Conservation (phyloP, 2,888 invertebrate genomes). For the Balanococcus diminutus region DNA sequence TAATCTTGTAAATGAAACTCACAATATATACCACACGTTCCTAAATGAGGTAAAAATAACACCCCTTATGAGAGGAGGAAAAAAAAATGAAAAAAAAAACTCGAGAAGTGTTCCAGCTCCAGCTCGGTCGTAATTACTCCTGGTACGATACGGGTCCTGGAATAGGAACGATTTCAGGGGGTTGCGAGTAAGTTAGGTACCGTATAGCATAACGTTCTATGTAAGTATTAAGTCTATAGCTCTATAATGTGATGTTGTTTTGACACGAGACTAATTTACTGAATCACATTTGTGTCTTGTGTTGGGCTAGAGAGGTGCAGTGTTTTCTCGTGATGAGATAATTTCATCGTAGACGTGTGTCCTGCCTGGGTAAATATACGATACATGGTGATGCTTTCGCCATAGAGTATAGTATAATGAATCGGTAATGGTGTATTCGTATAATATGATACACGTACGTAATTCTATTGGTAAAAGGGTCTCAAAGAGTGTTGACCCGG, state of each 20-base stretch:
- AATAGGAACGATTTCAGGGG: background rate
- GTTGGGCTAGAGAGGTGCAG: too few species aligned
- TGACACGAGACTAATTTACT: background rate
- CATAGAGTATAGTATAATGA: too few species aligned
- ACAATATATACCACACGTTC: background rate
- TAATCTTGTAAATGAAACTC: background rate
- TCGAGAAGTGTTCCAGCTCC: background rate
- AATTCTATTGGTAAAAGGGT: too few species aligned
- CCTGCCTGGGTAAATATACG: too few species aligned
- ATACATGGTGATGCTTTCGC: too few species aligned
- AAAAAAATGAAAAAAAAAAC: background rate
- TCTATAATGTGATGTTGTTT: background rate
- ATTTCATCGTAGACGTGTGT: background rate
- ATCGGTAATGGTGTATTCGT: too few species aligned
- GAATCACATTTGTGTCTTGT: background rate
- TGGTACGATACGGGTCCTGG: background rate
- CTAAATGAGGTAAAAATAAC: background rate
- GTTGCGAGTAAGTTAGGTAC: background rate
- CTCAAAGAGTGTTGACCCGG: too few species aligned
- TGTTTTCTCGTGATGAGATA: background rate
- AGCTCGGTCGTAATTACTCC: background rate
- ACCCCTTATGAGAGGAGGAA: background rate
- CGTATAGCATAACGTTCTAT: background rate
- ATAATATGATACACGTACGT: too few species aligned
- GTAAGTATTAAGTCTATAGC: background rate